These are phyloP conservation scores for Calycopis cecrops DNA, from an alignment of 1,140 invertebrate species.

Conservation along the genomic window DNA sequence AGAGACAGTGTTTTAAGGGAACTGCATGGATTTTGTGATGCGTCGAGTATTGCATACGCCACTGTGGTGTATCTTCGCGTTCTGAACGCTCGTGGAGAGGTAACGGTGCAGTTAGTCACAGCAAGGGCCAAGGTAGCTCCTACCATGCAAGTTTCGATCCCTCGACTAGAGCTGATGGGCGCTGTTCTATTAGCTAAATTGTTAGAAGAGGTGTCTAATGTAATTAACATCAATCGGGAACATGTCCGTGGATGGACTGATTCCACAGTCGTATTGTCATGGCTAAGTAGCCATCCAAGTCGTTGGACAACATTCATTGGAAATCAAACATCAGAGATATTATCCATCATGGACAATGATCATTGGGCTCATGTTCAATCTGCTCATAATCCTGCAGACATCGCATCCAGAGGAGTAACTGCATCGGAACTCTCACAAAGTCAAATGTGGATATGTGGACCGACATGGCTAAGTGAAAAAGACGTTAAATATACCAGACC, in stretches of 20 bases:
- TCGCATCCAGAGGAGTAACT: conserved; percentile 15
- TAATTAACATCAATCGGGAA: no score
- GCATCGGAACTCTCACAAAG: background rate
- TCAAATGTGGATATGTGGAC: background rate
- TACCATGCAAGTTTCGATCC: no score
- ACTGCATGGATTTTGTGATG: no score
- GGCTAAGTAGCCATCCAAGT: conserved; percentile 19
- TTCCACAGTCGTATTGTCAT: conserved; percentile 19
- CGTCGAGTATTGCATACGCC: no score
- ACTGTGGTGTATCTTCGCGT: no score
- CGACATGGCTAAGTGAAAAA: background rate
- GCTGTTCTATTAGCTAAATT: no score
- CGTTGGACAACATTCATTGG: conserved; percentile 19
- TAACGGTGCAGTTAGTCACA: conserved; percentile 4
- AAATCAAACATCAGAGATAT: conserved; percentile 17
- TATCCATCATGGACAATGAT: conserved; percentile 14
- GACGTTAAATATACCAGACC: background rate
- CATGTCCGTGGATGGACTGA: conserved; percentile 10
- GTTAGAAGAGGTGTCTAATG: no score
- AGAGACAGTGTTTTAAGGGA: no score
- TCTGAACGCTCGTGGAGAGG: no score
- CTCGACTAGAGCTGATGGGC: no score
- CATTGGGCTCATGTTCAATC: conserved; percentile 24
- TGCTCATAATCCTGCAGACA: conserved; percentile 21
- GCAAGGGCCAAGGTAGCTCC: conserved; percentile 4